Conservation (phyloP, 1,140 invertebrate genomes). For the Drosophila kurseongensis region DNA sequence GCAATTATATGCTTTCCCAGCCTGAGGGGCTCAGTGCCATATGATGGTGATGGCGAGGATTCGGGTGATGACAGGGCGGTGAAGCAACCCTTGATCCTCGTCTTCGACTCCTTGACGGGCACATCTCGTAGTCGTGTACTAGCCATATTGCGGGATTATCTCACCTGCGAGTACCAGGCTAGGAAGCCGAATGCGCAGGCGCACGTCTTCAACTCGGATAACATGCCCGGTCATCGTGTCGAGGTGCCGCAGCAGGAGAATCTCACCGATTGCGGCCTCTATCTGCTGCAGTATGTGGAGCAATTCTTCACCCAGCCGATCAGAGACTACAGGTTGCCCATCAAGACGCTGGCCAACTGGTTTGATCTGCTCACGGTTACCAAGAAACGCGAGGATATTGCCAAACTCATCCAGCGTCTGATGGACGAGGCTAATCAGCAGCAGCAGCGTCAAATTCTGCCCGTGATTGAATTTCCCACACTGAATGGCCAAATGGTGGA, state of each 20-base stretch:
- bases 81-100: constrained; percentile 92
- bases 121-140: constrained; percentile 92
- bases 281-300: constrained; percentile 97
- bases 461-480: constrained; percentile 88
- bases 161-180: constrained; percentile 94
- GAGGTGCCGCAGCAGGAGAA: constrained; percentile 99
- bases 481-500: constrained; percentile 86
- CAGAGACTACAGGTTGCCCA: constrained; percentile 90
- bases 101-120: constrained; percentile 97
- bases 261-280: constrained; percentile 98
- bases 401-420: constrained; percentile 88
- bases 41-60: constrained; percentile 67
- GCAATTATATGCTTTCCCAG: constrained; percentile 98
- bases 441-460: constrained; percentile 83
- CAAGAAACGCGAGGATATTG: constrained; percentile 91
- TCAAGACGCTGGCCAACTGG: constrained; percentile 90
- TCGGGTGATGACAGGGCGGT: neutral
- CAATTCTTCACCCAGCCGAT: constrained; percentile 95
- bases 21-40: constrained; percentile 86
- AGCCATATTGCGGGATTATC: constrained; percentile 94
- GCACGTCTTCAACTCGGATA: constrained; percentile 90
- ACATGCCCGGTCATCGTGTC: constrained; percentile 92
- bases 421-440: constrained; percentile 87
- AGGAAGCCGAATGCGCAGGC: constrained; percentile 86
- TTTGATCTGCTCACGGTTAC: constrained; percentile 92